Conservation (phyloP, 2,888 invertebrate species). For the Habrosyne pyritoides region DNA sequence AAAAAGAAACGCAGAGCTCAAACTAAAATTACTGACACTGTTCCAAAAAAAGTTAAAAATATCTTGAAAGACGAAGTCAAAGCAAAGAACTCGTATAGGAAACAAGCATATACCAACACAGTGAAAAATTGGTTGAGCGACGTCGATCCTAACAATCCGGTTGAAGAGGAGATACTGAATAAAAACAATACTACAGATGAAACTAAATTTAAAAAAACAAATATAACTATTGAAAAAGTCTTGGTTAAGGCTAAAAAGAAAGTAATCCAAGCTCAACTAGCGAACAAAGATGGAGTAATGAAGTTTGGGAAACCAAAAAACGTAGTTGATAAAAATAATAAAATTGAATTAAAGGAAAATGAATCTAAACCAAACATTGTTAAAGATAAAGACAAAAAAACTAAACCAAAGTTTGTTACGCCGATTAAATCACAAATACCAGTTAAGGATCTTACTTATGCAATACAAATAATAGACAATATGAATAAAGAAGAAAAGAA, state of each 20-base stretch:
- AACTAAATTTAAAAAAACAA: slow-evolving; percentile 1
- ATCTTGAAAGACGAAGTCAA: slow-evolving; percentile 11
- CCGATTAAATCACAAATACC: slow-evolving; percentile 64
- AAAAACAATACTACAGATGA: background rate
- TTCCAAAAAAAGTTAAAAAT: slow-evolving; percentile 43
- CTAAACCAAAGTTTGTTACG: slow-evolving; percentile 57
- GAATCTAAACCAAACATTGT: slow-evolving; percentile 9
- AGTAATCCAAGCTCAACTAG: slow-evolving; percentile 60
- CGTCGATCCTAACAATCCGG: slow-evolving; percentile 33
- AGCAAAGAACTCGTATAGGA: slow-evolving; percentile 37
- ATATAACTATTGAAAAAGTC: slow-evolving; percentile 16
- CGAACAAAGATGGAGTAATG: slow-evolving; percentile 70
- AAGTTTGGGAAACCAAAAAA: slow-evolving; percentile 60
- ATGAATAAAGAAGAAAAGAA: slow-evolving; percentile 22
- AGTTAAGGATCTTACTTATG: slow-evolving; percentile 50
- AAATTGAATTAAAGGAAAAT: slow-evolving; percentile 15
- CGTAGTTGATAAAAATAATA: slow-evolving; percentile 9
- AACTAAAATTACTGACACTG: slow-evolving; percentile 21
- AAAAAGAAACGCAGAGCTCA: slow-evolving; percentile 30
- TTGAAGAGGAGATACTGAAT: slow-evolving; percentile 17
- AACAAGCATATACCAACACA: slow-evolving; percentile 57
- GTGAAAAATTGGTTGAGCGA: slow-evolving; percentile 65
- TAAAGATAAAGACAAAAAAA: slow-evolving; percentile 32
- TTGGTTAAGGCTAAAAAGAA: slow-evolving; percentile 39
- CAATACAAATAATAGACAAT: slow-evolving; percentile 40